Evolutionary conservation across 2,113 vertebrate species (phyloP), one percentile per base, ranked within the genome.

Genomic region (Zosterops hypoxanthus): DNA sequence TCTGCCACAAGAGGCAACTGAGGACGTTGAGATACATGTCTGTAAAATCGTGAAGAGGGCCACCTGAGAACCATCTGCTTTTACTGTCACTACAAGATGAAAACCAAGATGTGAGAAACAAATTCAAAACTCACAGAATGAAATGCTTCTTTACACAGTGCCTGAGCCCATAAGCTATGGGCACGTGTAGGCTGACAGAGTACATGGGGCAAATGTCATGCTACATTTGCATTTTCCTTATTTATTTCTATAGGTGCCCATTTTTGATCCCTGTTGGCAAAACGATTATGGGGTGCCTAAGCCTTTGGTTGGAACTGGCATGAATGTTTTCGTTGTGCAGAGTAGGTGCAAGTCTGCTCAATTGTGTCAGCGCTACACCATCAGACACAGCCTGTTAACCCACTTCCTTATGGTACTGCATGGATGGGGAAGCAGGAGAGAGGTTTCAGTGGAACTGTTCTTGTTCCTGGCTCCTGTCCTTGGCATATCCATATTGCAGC

Each of bases 221-320:
- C 25, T 71, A 28, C 11, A 4, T n/a, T 72, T 91, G 41, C 28
- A 68, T 84, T 79, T 87, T 49, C 33, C 11, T 6, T 59, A 7
- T 26, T 3, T 52, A 79, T 91, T 88, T 76, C 34, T 36, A 24
- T 39, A 71, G 33, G 11, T 91, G 41, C 33, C n/a, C 8, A 9
- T 42, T 83, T 91, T 80, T 61, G 12, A 41, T 88, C 46, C 18
- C 47, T 70, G 25, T 29, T 91, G 52, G 72, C 70, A 86, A 57
- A 5, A 33, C 0, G 0, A 21, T 29, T n/a, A 28, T 6, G 23
- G n/a, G 12, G 26, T 75, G 66, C 14, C 34, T 63, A 12, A 61
- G 15, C 46, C 50, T 78, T 41, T 61, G 52, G 39, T 28, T 82
- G 61, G 52, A 82, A 60, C 52, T 91, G 36, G 31, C 44, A 63